A percentile compares a stretch with the other conserved stretches of the same genome.
Conservation (phyloP, 2,797 vertebrate species). For the Lagodon rhomboides region DNA sequence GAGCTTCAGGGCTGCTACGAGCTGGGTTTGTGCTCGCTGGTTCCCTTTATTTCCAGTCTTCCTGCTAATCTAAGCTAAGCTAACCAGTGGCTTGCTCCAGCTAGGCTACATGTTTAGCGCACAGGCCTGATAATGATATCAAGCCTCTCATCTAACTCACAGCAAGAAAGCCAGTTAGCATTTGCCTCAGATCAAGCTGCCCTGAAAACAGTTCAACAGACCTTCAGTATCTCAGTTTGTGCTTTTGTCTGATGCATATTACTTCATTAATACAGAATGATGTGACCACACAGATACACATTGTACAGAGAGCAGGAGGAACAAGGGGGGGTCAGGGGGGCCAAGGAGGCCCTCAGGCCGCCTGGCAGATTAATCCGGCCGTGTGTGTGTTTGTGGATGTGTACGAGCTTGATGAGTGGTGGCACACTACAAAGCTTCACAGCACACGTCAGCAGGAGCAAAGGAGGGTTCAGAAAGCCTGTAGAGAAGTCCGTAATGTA, state of each 20-base stretch:
- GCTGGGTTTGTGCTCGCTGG: background rate
- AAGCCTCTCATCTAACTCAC: background rate
- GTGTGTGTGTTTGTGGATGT: constrained; percentile 14
- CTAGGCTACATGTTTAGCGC: background rate
- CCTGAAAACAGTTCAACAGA: background rate
- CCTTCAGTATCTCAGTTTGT: constrained; percentile 1
- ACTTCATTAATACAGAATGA: background rate
- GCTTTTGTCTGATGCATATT: background rate
- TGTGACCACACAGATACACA: background rate
- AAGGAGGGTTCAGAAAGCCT: constrained; percentile 24
- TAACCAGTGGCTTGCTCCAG: background rate
- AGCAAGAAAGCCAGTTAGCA: accelerated
- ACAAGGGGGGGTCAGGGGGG: background rate
- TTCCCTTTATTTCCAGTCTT: background rate
- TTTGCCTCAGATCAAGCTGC: constrained; percentile 11
- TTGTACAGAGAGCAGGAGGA: constrained; percentile 1
- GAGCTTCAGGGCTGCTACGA: background rate
- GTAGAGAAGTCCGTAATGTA: constrained; percentile 35
- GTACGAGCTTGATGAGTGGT: constrained; percentile 15
- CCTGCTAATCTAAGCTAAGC: constrained; percentile 8
- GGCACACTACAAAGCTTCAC: constrained; percentile 39
- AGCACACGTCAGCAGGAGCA: constrained; percentile 35
- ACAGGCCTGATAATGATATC: background rate
- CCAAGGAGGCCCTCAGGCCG: background rate
- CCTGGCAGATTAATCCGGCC: constrained; percentile 6